These are phyloP conservation scores for Cotesia typhae DNA, from an alignment of 1,140 invertebrate species.

Conservation along the genomic window DNA sequence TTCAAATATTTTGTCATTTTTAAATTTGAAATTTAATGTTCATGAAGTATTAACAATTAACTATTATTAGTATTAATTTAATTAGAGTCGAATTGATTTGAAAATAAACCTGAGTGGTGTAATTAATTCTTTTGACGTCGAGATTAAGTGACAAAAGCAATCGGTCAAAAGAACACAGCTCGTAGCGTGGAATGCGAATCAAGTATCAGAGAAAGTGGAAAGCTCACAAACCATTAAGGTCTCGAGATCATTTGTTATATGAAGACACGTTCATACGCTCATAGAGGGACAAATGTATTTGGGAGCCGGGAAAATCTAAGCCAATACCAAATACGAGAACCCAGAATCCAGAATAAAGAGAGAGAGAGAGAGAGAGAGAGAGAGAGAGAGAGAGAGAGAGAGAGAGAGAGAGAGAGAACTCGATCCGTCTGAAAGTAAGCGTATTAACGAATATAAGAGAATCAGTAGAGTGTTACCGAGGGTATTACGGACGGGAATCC, in stretches of 20 bases:
- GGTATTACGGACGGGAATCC: background rate
- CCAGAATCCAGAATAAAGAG: slow-evolving; percentile 23
- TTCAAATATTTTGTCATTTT: no score
- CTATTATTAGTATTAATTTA: no score
- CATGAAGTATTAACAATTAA: no score
- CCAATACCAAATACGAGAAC: slow-evolving; percentile 46
- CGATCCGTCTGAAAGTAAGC: slow-evolving; percentile 46
- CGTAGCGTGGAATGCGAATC: background rate
- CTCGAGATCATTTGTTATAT: slow-evolving; percentile 56
- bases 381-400: no score
- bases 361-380: slow-evolving; percentile 51
- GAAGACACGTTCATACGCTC: no score
- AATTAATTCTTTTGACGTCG: no score
- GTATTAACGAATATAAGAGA: slow-evolving; percentile 47
- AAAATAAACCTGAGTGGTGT: no score
- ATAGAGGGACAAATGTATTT: no score
- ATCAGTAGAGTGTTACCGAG: slow-evolving; percentile 21
- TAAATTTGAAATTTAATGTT: no score
- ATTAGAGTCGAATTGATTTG: no score
- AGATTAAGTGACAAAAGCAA: slow-evolving; percentile 57
- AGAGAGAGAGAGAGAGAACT: no score
- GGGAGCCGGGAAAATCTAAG: slow-evolving; percentile 38
- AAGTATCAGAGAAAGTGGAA: slow-evolving; percentile 14
- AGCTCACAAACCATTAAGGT: slow-evolving; percentile 51
- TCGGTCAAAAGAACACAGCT: slow-evolving; percentile 52